Conservation (phyloP, 1,140 invertebrate genomes). For the Lasioglossum baleicum region DNA sequence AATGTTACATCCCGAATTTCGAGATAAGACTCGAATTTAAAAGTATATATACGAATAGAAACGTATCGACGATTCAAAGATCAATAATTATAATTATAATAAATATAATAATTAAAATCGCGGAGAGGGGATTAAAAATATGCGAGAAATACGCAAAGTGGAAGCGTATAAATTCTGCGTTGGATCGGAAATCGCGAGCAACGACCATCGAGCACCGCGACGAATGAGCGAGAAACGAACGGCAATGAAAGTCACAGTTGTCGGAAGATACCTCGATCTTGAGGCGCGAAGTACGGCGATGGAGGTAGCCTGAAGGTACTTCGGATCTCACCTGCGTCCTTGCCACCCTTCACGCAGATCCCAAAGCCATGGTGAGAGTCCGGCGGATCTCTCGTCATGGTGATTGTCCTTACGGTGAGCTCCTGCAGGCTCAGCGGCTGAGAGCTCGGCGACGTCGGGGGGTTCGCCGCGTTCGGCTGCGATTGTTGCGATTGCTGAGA, state of each 20-base stretch:
- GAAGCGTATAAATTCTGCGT: too few relatives aligned
- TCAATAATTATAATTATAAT: too few relatives aligned
- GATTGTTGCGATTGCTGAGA: conserved; percentile 53
- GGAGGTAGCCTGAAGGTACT: conserved; percentile 65
- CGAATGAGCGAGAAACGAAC: conserved; percentile 22
- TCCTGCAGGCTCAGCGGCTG: conserved; percentile 85
- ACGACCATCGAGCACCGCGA: too few relatives aligned
- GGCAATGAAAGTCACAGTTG: conserved; percentile 43
- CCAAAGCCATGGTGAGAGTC: conserved; percentile 90
- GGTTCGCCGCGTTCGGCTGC: conserved; percentile 42
- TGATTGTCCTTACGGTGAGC: conserved; percentile 89
- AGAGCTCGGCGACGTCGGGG: conserved; percentile 74
- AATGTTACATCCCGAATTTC: too few relatives aligned
- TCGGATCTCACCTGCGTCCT: conserved; percentile 86
- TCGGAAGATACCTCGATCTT: conserved; percentile 62
- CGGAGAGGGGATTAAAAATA: too few relatives aligned
- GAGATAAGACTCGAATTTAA: too few relatives aligned
- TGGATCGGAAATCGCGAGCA: too few relatives aligned
- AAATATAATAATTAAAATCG: too few relatives aligned
- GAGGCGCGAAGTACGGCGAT: conserved; percentile 66
- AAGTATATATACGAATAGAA: too few relatives aligned
- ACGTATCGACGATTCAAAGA: too few relatives aligned
- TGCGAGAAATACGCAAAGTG: too few relatives aligned
- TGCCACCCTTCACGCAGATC: conserved; percentile 93
- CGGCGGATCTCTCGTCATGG: conserved; percentile 88